phyloP scores from a whole-genome alignment of 2,797 vertebrate species.

The Nyctalus aviator region DNA sequence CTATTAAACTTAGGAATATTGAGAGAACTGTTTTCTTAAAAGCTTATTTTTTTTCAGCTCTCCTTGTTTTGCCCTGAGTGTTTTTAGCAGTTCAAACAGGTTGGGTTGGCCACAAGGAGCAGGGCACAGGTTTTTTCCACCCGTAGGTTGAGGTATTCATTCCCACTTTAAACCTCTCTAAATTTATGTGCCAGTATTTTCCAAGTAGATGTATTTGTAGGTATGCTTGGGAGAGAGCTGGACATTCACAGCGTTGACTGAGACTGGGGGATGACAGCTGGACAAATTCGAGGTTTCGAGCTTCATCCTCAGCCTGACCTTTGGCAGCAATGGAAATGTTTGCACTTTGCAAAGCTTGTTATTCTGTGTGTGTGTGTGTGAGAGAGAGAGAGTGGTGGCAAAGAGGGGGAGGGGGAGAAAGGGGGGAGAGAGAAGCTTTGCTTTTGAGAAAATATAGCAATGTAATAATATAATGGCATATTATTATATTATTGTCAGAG shows the following conservation, averaged over 20 bases:
- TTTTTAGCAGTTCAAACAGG: conserved; percentile 91
- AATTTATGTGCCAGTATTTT: conserved; percentile 90
- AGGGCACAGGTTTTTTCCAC: conserved; percentile 89
- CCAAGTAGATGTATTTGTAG: conserved; percentile 89
- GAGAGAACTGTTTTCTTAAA: conserved; percentile 84
- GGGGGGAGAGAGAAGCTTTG: background rate
- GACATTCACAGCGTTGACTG: conserved; percentile 83
- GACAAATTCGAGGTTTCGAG: conserved; percentile 83
- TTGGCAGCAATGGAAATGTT: conserved; percentile 80
- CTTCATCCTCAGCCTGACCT: conserved; percentile 81
- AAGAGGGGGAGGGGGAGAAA: background rate
- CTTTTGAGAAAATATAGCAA: conserved; percentile 53
- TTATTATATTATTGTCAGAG: background rate
- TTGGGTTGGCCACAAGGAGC: conserved; percentile 89
- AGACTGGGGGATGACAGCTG: conserved; percentile 83
- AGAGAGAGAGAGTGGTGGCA: background rate
- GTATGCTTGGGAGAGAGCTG: conserved; percentile 84
- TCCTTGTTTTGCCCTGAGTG: conserved; percentile 86
- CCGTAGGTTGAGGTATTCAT: conserved; percentile 89
- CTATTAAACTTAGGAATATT: conserved; percentile 86
- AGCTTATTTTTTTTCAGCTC: conserved; percentile 86
- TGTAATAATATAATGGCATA: background rate
- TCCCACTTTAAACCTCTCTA: conserved; percentile 89
- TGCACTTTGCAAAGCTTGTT: conserved; percentile 74
- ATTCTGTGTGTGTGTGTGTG: conserved; percentile 41